Evolutionary conservation across 1,140 invertebrate species (phyloP).

Genomic region (Popillia japonica): DNA sequence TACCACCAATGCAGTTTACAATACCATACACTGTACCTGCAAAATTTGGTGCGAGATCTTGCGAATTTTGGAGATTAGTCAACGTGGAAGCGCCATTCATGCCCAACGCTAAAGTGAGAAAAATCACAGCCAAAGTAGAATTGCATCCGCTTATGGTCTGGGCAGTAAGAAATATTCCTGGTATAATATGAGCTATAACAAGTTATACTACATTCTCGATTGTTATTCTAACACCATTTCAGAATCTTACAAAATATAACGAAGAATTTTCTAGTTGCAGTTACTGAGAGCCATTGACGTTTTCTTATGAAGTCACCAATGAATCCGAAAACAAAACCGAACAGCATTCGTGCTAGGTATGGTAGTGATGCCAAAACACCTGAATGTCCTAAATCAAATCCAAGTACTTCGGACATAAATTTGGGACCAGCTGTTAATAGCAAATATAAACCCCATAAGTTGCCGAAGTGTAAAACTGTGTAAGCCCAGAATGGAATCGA

Average conservation of each 20-base stretch:
- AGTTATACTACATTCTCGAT: conserved; percentile 22
- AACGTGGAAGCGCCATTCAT: conserved; percentile 85
- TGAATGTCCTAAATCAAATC: conserved; percentile 80
- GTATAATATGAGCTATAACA: conserved; percentile 73
- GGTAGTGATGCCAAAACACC: conserved; percentile 76
- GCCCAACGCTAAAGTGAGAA: conserved; percentile 78
- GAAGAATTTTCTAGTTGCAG: conserved; percentile 74
- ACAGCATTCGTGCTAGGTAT: conserved; percentile 70
- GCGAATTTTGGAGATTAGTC: conserved; percentile 84
- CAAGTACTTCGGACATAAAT: conserved; percentile 78
- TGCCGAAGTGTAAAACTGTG: conserved; percentile 75
- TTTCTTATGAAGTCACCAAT: conserved; percentile 71
- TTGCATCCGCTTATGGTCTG: conserved; percentile 75
- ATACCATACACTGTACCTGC: conserved; percentile 80
- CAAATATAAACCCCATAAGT: conserved; percentile 81
- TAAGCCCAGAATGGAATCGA: conserved; percentile 75
- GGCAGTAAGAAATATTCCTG: conserved; percentile 71
- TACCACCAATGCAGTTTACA: conserved; percentile 76
- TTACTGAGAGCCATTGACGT: conserved; percentile 66
- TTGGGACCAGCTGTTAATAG: conserved; percentile 89
- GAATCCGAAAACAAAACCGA: conserved; percentile 73
- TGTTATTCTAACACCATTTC: not conserved
- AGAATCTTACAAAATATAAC: conserved; percentile 71
- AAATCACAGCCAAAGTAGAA: conserved; percentile 67
- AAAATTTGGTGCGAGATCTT: conserved; percentile 84